phyloP scores from a whole-genome alignment of 2,888 invertebrate species.

The Caprella mutica region DNA sequence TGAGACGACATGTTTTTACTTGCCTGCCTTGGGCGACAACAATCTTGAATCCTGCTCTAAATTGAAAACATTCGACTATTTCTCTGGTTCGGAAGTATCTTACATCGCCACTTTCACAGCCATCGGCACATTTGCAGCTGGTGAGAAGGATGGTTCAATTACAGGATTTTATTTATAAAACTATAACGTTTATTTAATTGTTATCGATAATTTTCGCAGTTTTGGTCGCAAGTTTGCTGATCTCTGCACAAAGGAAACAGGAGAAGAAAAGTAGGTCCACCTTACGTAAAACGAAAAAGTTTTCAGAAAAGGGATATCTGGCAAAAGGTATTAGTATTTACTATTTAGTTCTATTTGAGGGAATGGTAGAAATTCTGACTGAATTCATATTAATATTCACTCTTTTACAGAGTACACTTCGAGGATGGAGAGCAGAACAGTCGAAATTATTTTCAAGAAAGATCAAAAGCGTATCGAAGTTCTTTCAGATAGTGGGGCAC shows the following conservation, averaged over 20 bases:
- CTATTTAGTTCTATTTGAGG: too few species aligned
- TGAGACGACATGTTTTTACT: conserved; percentile 13
- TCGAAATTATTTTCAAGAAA: conserved; percentile 41
- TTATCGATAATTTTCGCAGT: too few species aligned
- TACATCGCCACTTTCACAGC: conserved; percentile 43
- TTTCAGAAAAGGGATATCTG: too few species aligned
- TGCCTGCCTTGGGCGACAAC: conserved; percentile 14
- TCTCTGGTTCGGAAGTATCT: conserved; percentile 45
- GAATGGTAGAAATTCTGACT: too few species aligned
- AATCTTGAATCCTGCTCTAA: conserved; percentile 41
- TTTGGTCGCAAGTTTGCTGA: too few species aligned
- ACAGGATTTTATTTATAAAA: too few species aligned
- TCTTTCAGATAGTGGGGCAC: conserved; percentile 40
- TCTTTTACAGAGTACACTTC: conserved; percentile 20
- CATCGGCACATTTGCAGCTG: conserved; percentile 40
- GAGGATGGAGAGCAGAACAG: conserved; percentile 36
- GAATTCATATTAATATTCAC: neutral
- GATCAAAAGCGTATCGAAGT: conserved; percentile 41
- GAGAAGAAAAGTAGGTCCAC: too few species aligned
- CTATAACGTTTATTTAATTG: too few species aligned
- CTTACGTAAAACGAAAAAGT: too few species aligned
- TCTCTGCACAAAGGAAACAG: too few species aligned
- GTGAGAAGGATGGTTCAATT: too few species aligned
- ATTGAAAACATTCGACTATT: conserved; percentile 46
- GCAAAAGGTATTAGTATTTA: too few species aligned